Evolutionary conservation across 1,140 invertebrate species (phyloP).

Genomic region (Sipha flava): DNA sequence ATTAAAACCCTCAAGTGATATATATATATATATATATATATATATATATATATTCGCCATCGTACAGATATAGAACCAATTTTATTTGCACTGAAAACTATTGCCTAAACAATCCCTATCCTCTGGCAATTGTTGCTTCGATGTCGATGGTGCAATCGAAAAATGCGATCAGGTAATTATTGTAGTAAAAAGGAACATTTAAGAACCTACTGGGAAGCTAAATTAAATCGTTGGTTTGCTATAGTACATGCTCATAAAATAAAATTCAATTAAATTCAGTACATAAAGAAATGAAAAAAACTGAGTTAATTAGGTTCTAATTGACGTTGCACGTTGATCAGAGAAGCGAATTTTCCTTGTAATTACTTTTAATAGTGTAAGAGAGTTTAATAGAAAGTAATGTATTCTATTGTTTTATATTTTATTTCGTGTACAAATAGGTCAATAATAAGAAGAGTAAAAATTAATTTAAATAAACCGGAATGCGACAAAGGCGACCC

Average conservation of each 20-base stretch:
- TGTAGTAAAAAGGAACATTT: neutral
- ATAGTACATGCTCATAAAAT: neutral
- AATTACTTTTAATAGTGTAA: too few species aligned
- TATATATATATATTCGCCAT: neutral
- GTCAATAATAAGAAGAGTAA: too few species aligned
- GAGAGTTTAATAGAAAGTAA: too few species aligned
- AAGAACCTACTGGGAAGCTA: neutral
- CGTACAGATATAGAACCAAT: neutral
- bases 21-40: neutral
- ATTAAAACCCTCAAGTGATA: conserved; percentile 19
- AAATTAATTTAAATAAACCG: too few species aligned
- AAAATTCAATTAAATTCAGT: conserved; percentile 2
- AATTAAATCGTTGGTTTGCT: neutral
- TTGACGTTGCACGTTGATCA: too few species aligned
- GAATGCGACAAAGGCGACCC: too few species aligned
- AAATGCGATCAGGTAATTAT: neutral
- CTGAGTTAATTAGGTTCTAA: conserved; percentile 1
- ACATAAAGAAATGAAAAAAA: neutral
- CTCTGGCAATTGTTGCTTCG: neutral
- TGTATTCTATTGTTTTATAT: too few species aligned
- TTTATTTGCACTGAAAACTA: neutral
- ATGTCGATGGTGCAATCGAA: neutral
- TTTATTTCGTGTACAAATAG: too few species aligned
- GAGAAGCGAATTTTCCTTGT: too few species aligned
- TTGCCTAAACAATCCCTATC: neutral